Evolutionary conservation across 2,797 vertebrate species (phyloP).

Genomic region (Macropodus opercularis): DNA sequence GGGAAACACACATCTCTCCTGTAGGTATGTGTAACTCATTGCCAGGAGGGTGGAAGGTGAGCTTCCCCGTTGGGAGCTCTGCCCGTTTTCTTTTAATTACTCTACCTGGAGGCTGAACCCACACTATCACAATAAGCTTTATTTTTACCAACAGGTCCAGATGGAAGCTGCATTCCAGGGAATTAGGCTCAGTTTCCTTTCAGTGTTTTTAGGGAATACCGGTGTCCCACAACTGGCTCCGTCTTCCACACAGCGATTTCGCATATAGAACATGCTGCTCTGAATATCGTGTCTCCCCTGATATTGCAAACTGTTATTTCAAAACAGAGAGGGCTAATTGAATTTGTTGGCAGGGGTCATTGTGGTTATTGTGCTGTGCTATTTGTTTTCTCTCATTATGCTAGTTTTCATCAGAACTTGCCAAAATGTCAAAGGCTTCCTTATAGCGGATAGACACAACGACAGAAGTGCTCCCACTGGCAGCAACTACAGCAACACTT

Average conservation of each 20-base stretch:
- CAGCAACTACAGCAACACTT: constrained; percentile 15
- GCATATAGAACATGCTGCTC: constrained; percentile 34
- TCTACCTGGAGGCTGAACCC: constrained; percentile 69
- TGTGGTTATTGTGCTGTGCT: constrained; percentile 22
- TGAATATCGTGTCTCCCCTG: constrained; percentile 38
- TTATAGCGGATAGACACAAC: no score
- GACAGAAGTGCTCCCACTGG: no score
- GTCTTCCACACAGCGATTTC: neutral
- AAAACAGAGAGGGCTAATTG: constrained; percentile 33
- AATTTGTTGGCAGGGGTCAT: constrained; percentile 36
- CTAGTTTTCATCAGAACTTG: constrained; percentile 35
- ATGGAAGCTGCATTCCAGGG: constrained; percentile 82
- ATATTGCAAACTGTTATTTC: constrained; percentile 47
- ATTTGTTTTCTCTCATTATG: constrained; percentile 31
- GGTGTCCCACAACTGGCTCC: constrained; percentile 49
- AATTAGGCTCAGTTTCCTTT: constrained; percentile 84
- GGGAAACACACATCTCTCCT: constrained; percentile 25
- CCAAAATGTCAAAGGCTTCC: constrained; percentile 41
- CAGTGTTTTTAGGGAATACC: constrained; percentile 76
- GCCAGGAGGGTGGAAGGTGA: constrained; percentile 58
- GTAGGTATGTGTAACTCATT: constrained; percentile 29
- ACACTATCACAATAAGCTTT: constrained; percentile 81
- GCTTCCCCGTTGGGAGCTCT: constrained; percentile 64
- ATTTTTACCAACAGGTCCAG: constrained; percentile 79
- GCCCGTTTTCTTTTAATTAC: constrained; percentile 81